Evolutionary conservation across 2,888 invertebrate genomes (phyloP).

Genomic region (Epirrita christyi): DNA sequence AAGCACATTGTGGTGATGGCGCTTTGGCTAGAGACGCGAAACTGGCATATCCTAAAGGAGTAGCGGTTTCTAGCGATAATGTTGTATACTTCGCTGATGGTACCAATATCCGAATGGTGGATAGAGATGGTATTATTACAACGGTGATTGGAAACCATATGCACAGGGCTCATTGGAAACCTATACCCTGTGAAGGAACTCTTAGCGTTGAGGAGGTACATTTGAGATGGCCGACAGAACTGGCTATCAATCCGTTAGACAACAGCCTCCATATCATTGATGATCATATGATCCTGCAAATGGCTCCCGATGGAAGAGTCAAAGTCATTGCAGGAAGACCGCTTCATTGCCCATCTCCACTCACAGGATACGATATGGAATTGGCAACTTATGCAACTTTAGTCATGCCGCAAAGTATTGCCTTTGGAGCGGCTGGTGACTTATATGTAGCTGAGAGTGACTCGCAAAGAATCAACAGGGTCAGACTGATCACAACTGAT

Average conservation of each 20-base stretch:
- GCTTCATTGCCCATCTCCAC: conserved; percentile 94
- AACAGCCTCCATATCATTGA: conserved; percentile 98
- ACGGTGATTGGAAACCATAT: conserved; percentile 97
- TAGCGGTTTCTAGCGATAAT: conserved; percentile 96
- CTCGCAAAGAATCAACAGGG: conserved; percentile 96
- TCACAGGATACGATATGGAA: conserved; percentile 92
- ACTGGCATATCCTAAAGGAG: conserved; percentile 97
- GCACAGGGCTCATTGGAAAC: conserved; percentile 97
- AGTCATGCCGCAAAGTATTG: conserved; percentile 97
- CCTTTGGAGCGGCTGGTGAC: conserved; percentile 96
- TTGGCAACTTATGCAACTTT: conserved; percentile 95
- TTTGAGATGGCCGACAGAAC: conserved; percentile 97
- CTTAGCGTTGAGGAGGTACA: conserved; percentile 96
- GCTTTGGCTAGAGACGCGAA: conserved; percentile 96
- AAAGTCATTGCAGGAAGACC: conserved; percentile 97
- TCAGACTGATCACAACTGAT: conserved; percentile 95
- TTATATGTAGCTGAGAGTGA: conserved; percentile 98
- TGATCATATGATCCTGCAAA: conserved; percentile 96
- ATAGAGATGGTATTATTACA: conserved; percentile 95
- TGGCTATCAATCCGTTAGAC: conserved; percentile 97
- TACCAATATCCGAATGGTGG: conserved; percentile 96
- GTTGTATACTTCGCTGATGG: conserved; percentile 98
- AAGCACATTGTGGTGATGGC: conserved; percentile 98
- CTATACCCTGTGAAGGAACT: conserved; percentile 96
- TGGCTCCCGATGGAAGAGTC: conserved; percentile 95